These are phyloP conservation scores for Dryocosmus kuriphilus DNA, from an alignment of 2,888 invertebrate species.

Conservation along the genomic window DNA sequence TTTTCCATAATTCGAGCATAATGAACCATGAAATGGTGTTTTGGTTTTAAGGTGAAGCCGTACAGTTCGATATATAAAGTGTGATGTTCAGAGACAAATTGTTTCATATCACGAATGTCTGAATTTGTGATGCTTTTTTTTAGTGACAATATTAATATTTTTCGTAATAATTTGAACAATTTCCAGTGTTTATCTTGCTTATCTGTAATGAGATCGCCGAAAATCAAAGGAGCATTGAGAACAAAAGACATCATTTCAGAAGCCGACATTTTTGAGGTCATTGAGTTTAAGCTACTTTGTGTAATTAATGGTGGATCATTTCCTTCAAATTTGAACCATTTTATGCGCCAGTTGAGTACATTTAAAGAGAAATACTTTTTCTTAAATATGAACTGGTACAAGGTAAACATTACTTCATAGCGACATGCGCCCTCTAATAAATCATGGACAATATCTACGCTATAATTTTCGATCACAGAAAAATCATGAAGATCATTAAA, in stretches of 20 bases:
- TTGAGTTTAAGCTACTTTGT: neutral
- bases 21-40: conserved; percentile 2
- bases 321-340: neutral
- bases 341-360: neutral
- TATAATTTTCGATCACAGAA: conserved; percentile 28
- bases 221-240: conserved; percentile 24
- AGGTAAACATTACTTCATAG: conserved; percentile 17
- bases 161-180: neutral
- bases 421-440: conserved; percentile 5
- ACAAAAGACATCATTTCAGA: conserved; percentile 27
- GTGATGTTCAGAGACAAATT: neutral
- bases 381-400: conserved; percentile 1
- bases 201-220: conserved; percentile 18
- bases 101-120: neutral
- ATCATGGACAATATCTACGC: conserved; percentile 25
- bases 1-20: conserved; percentile 2
- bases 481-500: conserved; percentile 18
- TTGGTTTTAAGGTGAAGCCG: neutral
- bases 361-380: conserved; percentile 7
- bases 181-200: conserved; percentile 18
- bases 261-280: neutral
- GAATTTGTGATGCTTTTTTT: neutral
- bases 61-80: neutral
- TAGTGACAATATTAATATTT: conserved; percentile 7
- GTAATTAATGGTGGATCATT: conserved; percentile 17